Conservation (phyloP, 1,140 invertebrate species). For the Trichonephila clavipes region DNA sequence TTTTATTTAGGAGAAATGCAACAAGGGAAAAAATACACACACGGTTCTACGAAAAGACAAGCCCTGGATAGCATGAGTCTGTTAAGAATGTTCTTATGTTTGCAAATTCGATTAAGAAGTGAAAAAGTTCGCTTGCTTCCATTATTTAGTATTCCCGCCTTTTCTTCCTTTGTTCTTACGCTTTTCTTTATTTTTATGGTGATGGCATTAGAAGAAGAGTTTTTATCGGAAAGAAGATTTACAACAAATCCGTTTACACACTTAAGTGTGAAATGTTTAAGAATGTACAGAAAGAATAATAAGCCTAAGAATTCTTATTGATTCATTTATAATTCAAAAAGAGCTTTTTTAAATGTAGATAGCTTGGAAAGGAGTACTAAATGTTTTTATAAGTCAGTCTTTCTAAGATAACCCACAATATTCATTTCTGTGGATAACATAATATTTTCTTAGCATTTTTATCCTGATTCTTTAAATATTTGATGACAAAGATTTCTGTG, state of each 20-base stretch:
- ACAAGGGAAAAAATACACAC: too few species aligned
- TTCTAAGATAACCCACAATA: too few species aligned
- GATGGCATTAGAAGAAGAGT: background rate
- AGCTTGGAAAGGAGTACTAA: background rate
- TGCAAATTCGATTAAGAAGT: background rate
- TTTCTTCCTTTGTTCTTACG: background rate
- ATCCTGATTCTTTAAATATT: too few species aligned
- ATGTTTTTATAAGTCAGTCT: too few species aligned
- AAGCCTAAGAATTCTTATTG: background rate
- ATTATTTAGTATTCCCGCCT: constrained; percentile 17
- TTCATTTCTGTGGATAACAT: too few species aligned
- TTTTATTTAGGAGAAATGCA: too few species aligned
- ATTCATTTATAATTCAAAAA: background rate
- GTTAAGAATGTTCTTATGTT: background rate
- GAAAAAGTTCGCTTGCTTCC: background rate
- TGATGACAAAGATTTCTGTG: too few species aligned
- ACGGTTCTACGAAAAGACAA: too few species aligned
- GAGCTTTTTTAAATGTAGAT: background rate
- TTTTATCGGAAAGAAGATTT: background rate
- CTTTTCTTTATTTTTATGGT: background rate
- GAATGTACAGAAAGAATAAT: background rate
- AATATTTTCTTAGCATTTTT: too few species aligned
- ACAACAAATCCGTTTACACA: background rate
- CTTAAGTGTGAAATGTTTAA: background rate
- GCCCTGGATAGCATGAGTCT: background rate